Evolutionary conservation across 2,113 vertebrate genomes (phyloP).

Genomic region (Cebidichthys violaceus): DNA sequence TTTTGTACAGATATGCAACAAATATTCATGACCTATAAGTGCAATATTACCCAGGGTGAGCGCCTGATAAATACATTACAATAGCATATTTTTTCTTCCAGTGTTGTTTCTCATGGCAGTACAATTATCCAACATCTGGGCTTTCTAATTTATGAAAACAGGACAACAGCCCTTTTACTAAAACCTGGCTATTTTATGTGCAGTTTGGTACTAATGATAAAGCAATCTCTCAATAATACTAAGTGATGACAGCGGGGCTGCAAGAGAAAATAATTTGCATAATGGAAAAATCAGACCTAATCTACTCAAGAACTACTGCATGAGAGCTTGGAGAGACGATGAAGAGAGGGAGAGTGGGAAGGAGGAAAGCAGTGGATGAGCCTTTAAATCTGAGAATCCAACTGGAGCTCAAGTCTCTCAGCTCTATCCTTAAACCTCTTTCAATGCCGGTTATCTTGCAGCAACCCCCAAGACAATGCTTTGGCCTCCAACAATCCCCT

Average conservation of each 20-base stretch:
- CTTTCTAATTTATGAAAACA: slow-evolving; percentile 24
- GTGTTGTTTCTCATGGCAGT: not conserved
- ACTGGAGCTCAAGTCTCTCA: slow-evolving; percentile 55
- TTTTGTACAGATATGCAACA: not conserved
- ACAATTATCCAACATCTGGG: not conserved
- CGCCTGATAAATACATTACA: not conserved
- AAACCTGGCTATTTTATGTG: slow-evolving; percentile 44
- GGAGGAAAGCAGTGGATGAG: slow-evolving; percentile 40
- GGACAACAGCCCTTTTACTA: slow-evolving; percentile 11
- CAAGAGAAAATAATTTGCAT: slow-evolving; percentile 73
- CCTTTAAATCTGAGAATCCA: slow-evolving; percentile 64
- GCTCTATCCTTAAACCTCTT: slow-evolving; percentile 63
- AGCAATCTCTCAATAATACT: slow-evolving; percentile 50
- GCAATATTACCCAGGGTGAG: not conserved
- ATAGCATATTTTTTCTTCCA: not conserved
- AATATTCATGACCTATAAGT: not conserved
- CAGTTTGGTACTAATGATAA: slow-evolving; percentile 35
- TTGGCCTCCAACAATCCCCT: slow-evolving; percentile 39
- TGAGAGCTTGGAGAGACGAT: slow-evolving; percentile 32
- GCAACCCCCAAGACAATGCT: slow-evolving; percentile 61
- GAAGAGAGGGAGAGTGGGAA: slow-evolving; percentile 23
- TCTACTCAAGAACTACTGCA: slow-evolving; percentile 65
- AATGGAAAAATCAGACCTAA: slow-evolving; percentile 76
- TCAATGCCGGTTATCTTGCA: slow-evolving; percentile 43
- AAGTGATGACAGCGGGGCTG: slow-evolving; percentile 23